Conservation (phyloP, 2,888 invertebrate species). For the Ephialtes manifestator region DNA sequence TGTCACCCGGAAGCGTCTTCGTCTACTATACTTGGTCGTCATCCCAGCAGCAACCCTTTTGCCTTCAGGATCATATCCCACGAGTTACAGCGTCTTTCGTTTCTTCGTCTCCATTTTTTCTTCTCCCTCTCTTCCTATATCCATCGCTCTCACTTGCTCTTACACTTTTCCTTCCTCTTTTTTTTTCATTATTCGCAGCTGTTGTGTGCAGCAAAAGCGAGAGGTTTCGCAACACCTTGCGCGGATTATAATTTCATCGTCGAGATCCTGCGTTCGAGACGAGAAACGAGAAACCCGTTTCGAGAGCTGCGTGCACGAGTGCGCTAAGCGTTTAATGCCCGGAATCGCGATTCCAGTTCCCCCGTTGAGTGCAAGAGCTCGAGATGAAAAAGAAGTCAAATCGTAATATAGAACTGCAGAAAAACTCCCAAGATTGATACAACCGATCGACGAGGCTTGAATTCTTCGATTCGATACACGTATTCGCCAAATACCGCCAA, state of each 20-base stretch:
- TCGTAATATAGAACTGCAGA: constrained; percentile 6
- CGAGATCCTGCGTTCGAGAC: constrained; percentile 43
- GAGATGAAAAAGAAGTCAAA: constrained; percentile 43
- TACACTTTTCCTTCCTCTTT: constrained; percentile 35
- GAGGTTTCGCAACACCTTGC: constrained; percentile 51
- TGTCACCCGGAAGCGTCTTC: constrained; percentile 24
- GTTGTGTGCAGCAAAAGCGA: constrained; percentile 41
- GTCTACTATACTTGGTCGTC: constrained; percentile 3
- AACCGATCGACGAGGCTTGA: constrained; percentile 26
- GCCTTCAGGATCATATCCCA: constrained; percentile 13
- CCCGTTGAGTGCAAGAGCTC: constrained; percentile 13
- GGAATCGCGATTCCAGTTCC: constrained; percentile 55
- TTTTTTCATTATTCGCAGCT: constrained; percentile 36
- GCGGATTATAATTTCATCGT: constrained; percentile 58
- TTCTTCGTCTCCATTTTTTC: constrained; percentile 10
- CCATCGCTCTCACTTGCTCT: constrained; percentile 1
- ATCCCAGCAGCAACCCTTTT: too few species aligned
- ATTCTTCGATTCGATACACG: constrained; percentile 31
- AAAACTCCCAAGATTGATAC: constrained; percentile 36
- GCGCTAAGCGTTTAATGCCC: constrained; percentile 49
- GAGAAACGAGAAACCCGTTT: constrained; percentile 58
- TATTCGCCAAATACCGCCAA: neutral
- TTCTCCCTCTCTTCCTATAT: neutral
- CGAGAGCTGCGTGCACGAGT: constrained; percentile 42
- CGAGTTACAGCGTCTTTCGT: constrained; percentile 16